Conservation (phyloP, 2,113 vertebrate species). For the Nothocercus julius region DNA sequence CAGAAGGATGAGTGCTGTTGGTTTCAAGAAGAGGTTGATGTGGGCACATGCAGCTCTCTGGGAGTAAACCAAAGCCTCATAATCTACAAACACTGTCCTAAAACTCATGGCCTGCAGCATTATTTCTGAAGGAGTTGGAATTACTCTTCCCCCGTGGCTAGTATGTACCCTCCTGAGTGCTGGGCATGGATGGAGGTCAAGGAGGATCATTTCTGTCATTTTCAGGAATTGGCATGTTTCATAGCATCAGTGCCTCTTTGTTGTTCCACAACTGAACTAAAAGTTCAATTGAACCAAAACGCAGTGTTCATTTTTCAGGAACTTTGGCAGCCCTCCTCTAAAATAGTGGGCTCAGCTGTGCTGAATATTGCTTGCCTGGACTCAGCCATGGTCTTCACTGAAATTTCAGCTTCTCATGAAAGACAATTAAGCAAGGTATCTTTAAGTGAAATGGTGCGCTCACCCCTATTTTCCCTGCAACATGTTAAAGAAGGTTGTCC, state of each 20-base stretch:
- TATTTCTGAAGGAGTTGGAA: not conserved
- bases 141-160: not conserved
- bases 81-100: not conserved
- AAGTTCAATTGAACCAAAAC: not conserved
- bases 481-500: not conserved
- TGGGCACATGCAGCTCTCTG: not conserved
- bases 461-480: not conserved
- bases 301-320: not conserved
- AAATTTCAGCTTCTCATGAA: not conserved
- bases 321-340: not conserved
- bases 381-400: not conserved
- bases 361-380: not conserved
- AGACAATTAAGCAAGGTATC: not conserved
- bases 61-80: fast-evolving
- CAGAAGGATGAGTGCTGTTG: not conserved
- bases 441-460: not conserved
- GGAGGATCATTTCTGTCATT: not conserved
- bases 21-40: not conserved
- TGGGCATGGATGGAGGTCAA: not conserved
- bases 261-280: not conserved
- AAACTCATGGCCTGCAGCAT: not conserved
- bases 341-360: not conserved
- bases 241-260: not conserved
- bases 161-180: not conserved
- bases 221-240: not conserved